These are phyloP conservation scores for Cydia strobilella DNA, from an alignment of 1,140 invertebrate species.

Conservation along the genomic window DNA sequence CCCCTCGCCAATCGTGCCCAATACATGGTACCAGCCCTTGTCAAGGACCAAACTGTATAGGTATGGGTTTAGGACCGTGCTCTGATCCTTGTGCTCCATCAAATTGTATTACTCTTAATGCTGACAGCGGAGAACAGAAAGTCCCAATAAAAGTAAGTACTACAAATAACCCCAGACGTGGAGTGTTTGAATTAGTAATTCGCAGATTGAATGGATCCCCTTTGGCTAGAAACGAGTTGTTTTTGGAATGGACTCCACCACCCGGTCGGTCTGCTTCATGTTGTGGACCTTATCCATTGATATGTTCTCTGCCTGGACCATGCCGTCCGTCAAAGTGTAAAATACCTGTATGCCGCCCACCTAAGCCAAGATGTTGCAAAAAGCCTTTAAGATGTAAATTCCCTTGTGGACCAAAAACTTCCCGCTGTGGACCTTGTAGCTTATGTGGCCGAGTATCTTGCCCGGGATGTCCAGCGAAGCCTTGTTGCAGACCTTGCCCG, in stretches of 20 bases:
- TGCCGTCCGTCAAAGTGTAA: conserved; percentile 59
- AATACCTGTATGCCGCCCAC: conserved; percentile 51
- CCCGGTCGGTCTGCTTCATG: conserved; percentile 52
- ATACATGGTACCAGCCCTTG: conserved; percentile 60
- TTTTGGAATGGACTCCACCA: conserved; percentile 74
- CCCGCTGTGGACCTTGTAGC: not conserved
- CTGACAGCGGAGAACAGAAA: conserved; percentile 53
- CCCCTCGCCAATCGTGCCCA: conserved; percentile 59
- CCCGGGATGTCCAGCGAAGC: not conserved
- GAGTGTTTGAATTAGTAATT: conserved; percentile 73
- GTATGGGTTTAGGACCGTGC: conserved; percentile 37
- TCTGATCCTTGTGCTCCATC: not conserved
- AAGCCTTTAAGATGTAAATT: conserved; percentile 36
- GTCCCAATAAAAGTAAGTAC: conserved; percentile 62
- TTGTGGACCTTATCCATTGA: conserved; percentile 44
- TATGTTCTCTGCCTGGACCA: conserved; percentile 40
- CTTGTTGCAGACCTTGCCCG: not conserved
- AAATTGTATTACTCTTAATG: not conserved
- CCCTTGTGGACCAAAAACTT: conserved; percentile 18
- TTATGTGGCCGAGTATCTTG: conserved; percentile 9
- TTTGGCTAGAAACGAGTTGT: conserved; percentile 69
- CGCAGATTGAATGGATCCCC: conserved; percentile 66
- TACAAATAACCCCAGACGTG: conserved; percentile 63
- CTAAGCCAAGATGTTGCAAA: conserved; percentile 52
- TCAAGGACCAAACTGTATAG: conserved; percentile 61